Evolutionary conservation across 2,797 vertebrate genomes (phyloP), one percentile per base, ranked within the genome.

Genomic region (Ctenochaetus hawaiiensis): DNA sequence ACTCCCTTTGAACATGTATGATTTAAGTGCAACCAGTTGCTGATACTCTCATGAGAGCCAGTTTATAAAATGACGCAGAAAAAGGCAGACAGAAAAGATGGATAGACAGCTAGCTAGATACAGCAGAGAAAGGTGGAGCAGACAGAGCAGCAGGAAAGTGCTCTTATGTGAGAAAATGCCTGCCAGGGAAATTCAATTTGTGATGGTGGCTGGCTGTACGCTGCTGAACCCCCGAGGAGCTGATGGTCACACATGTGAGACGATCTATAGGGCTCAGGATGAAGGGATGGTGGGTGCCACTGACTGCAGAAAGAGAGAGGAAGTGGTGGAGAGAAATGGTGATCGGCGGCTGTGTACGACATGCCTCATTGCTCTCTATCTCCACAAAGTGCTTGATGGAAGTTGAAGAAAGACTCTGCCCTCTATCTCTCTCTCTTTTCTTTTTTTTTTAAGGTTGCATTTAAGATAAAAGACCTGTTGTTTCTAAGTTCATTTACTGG

Each of bases 151-250:
- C 39, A 47, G 68, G 65, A 64, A 68, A 75, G 59, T 34, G 61
- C 75, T 78, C 53, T 86, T 63, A 75, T 88, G 72, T 84, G 82
- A 78, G 71, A 82, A 83, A 84, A 83, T 49, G 74, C 49, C 81
- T 83, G 63, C 75, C 54, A 68, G 68, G 86, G 44, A 87, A 89
- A 89, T 89, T 91, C 41, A 82, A 88, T 89, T 91, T 91, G 60
- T 49, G 59, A 66, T 14, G 49, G 79, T 80, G 83, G 86, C 88
- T 82, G 75, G 80, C 78, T 80, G 51, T 18, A 67, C 39, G 74
- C 68, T 82, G 68, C 49, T 67, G 49, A 75, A 69, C 52, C 78
- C 76, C 78, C 80, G 41, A 60, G 69, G 81, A 85, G 63, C 71
- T 73, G 74, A 80, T 77, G 76, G 85, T 77, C 75, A 83, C 70